Percentiles rank a stretch among this genome's conserved stretches.
Conservation (phyloP, 1,140 invertebrate genomes). For the Piezodorus guildinii region DNA sequence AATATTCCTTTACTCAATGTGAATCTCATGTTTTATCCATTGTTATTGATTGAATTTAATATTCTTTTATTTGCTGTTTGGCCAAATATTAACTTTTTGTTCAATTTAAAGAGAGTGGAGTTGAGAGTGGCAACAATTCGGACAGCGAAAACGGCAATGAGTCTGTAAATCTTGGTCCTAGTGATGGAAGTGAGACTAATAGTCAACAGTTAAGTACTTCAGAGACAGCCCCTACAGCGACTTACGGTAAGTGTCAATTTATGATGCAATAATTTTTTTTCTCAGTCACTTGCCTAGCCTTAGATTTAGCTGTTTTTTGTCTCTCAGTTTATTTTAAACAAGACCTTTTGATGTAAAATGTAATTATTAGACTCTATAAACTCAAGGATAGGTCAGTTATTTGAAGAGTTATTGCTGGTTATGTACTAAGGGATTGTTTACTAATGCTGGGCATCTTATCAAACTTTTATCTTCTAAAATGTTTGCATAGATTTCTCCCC, state of each 20-base stretch:
- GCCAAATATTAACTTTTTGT: neutral
- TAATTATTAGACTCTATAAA: too few relatives aligned
- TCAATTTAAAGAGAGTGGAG: constrained; percentile 21
- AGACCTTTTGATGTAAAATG: neutral
- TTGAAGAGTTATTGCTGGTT: too few relatives aligned
- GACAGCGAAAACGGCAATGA: constrained; percentile 22
- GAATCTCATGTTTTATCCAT: too few relatives aligned
- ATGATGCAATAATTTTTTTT: too few relatives aligned
- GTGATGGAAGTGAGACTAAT: constrained; percentile 18
- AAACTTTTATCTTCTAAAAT: neutral
- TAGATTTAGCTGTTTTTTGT: neutral
- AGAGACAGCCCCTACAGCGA: constrained; percentile 1
- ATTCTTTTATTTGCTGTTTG: neutral
- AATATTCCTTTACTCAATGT: too few relatives aligned
- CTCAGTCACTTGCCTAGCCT: too few relatives aligned
- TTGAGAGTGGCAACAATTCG: constrained; percentile 24
- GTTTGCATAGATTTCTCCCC: neutral
- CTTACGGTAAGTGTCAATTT: neutral
- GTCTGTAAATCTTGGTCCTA: constrained; percentile 15
- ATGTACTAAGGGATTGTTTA: neutral
- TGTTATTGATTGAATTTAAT: too few relatives aligned
- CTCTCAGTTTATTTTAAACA: neutral
- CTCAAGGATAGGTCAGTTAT: too few relatives aligned
- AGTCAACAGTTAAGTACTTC: constrained; percentile 2
- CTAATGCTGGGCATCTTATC: neutral